Evolutionary conservation across 2,888 invertebrate genomes (phyloP), one percentile per base, ranked within the genome.

Genomic region (Julus scandinavius): DNA sequence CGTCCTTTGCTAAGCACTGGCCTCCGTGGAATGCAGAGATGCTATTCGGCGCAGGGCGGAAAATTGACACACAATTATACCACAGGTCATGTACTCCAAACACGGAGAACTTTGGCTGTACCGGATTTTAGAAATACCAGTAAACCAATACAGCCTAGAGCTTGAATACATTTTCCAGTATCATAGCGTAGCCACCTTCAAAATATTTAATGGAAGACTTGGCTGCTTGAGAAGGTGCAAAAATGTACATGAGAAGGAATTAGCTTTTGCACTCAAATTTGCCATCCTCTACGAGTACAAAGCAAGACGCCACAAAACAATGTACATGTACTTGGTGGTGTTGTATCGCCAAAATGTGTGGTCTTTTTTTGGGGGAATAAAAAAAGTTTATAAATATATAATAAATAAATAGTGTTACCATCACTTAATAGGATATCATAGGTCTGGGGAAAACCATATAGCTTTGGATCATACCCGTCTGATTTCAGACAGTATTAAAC

Each of bases 61-160:
- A 80, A 80, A 80, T 80, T 80, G 80, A 80, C 80, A 80, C 80
- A 80, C 54, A 54, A 54, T 54, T 54, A 54, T 54, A 54, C 11
- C 80, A 38, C 80, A 80, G 80, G 80, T 80, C 80, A 80, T 80
- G 80, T 80, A 80, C 80, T 38, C 80, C 80, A 29, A 80, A 80
- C 80, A 80, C 38, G 11, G 29, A 80, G 80, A 80, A 20, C 80
- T 80, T 80, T 80, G 38, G 29, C 11, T 80, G 29, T 38, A 80
- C 80, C 13, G 80, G 80, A 80, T 80, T 80, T 80, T 80, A 29
- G 6, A 20, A 80, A 80, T 38, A 20, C 38, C 80, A 80, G 80
- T 80, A 80, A 80, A 80, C 80, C 80, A 80, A 80, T 80, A 80
- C 20, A 11, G 80, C 80, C 80, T 80, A 29, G 9, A 80, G 80